phyloP scores from a whole-genome alignment of 2,888 invertebrate genomes.

The Heliconius ismenius region DNA sequence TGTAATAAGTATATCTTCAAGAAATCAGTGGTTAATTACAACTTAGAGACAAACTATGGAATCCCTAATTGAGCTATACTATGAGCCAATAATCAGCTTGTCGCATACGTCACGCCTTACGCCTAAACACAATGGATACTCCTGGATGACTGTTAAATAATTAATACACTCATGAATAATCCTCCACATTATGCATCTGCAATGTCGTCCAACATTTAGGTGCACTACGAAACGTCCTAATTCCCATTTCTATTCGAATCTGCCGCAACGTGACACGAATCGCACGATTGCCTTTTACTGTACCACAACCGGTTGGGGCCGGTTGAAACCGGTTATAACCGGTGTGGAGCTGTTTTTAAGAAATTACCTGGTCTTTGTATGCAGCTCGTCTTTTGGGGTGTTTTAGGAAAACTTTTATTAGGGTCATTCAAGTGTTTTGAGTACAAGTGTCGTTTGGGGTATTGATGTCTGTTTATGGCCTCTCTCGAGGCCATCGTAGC shows the following conservation, averaged over 20 bases:
- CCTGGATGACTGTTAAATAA: constrained; percentile 33
- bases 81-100: constrained; percentile 10
- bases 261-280: constrained; percentile 61
- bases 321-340: constrained; percentile 47
- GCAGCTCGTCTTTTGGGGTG: constrained; percentile 26
- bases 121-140: constrained; percentile 29
- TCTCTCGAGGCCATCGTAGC: neutral
- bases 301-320: constrained; percentile 54
- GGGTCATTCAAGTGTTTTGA: constrained; percentile 15
- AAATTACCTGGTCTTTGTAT: constrained; percentile 28
- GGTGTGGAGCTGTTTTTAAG: constrained; percentile 35
- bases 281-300: constrained; percentile 60
- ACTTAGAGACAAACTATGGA: neutral
- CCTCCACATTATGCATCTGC: constrained; percentile 42
- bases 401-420: constrained; percentile 26
- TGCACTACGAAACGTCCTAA: constrained; percentile 55
- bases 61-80: neutral
- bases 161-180: constrained; percentile 35
- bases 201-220: constrained; percentile 45
- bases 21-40: neutral
- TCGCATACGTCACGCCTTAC: constrained; percentile 26
- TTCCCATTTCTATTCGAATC: constrained; percentile 57
- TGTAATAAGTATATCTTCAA: neutral
- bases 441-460: constrained; percentile 7
- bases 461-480: neutral